phyloP scores from a whole-genome alignment of 2,797 vertebrate genomes.

The Euthynnus affinis region DNA sequence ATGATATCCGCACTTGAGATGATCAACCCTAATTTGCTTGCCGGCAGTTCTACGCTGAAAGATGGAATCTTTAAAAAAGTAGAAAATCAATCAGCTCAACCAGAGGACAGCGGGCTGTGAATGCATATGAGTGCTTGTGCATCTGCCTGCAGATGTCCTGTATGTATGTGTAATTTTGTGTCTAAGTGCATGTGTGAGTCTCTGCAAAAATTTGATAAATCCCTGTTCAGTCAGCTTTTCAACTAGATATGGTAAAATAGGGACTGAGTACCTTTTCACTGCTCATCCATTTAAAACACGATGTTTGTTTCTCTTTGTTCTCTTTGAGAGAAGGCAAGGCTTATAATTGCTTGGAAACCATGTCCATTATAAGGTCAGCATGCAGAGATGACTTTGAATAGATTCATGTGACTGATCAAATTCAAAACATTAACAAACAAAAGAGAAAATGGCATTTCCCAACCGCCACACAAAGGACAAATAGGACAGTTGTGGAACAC shows the following conservation, averaged over 20 bases:
- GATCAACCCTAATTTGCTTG: conserved; percentile 67
- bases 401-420: conserved; percentile 83
- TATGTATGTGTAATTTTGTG: conserved; percentile 49
- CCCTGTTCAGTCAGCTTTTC: conserved; percentile 75
- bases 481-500: conserved; percentile 43
- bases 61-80: conserved; percentile 62
- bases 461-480: conserved; percentile 50
- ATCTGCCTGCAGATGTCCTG: conserved; percentile 45
- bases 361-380: conserved; percentile 83
- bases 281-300: conserved; percentile 81
- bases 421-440: conserved; percentile 79
- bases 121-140: conserved; percentile 35
- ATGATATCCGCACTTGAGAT: conserved; percentile 61
- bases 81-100: conserved; percentile 65
- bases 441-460: conserved; percentile 66
- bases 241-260: conserved; percentile 76
- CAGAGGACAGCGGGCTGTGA: conserved; percentile 42
- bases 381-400: conserved; percentile 81
- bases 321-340: conserved; percentile 73
- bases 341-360: conserved; percentile 85
- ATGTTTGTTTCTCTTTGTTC: conserved; percentile 81
- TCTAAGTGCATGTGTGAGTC: conserved; percentile 62
- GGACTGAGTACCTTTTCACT: conserved; percentile 80
- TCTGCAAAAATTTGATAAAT: conserved; percentile 80
- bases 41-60: conserved; percentile 35